Evolutionary conservation across 2,797 vertebrate genomes (phyloP).

Genomic region (Loris lydekkerianus): DNA sequence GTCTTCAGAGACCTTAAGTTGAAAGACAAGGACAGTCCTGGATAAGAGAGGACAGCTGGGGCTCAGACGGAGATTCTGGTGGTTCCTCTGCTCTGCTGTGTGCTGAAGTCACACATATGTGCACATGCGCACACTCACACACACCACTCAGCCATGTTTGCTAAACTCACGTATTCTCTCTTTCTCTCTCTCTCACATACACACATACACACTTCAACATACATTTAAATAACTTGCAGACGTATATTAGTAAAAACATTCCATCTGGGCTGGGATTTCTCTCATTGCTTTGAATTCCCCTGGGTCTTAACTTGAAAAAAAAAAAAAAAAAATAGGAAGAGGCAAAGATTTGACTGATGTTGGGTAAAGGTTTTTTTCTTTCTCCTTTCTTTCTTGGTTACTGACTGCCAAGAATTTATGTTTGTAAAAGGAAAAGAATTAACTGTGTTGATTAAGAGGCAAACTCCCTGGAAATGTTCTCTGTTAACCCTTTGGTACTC

Average conservation of each 20-base stretch:
- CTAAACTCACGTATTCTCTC: conserved; percentile 24
- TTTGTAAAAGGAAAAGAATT: conserved; percentile 86
- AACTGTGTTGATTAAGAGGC: conserved; percentile 86
- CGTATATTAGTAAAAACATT: conserved; percentile 86
- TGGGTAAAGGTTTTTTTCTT: conserved; percentile 80
- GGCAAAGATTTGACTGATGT: conserved; percentile 86
- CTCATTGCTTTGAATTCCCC: conserved; percentile 85
- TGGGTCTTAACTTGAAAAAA: conserved; percentile 79
- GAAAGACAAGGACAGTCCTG: not conserved
- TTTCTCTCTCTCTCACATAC: not conserved
- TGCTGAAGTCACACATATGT: not conserved
- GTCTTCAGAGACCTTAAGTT: not conserved
- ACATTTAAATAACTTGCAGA: conserved; percentile 86
- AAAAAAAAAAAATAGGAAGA: conserved; percentile 75
- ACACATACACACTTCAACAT: conserved; percentile 70
- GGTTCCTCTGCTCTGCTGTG: not conserved
- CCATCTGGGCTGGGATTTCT: conserved; percentile 86
- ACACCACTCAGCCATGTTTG: not conserved
- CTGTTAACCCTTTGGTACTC: conserved; percentile 79
- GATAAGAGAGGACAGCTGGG: not conserved
- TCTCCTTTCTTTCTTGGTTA: conserved; percentile 81
- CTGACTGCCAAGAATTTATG: conserved; percentile 85
- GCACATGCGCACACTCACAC: not conserved
- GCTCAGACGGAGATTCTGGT: not conserved
- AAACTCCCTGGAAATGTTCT: conserved; percentile 82